A percentile compares a stretch with the other conserved stretches of the same genome.
Conservation (phyloP, 2,113 vertebrate species). For the Zapornia atra region DNA sequence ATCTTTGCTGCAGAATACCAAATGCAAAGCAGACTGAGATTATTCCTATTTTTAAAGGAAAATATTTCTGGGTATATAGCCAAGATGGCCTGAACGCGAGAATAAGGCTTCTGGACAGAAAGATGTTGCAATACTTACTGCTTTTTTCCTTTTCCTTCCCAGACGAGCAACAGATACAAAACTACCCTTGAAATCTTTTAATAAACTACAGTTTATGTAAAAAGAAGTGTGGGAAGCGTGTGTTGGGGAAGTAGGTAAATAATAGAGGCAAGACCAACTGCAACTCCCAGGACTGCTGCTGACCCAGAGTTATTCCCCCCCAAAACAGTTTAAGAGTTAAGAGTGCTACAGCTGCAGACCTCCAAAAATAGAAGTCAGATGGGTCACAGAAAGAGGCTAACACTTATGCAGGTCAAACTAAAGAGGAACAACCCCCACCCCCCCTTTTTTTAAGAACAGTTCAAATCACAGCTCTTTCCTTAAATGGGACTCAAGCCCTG, state of each 20-base stretch:
- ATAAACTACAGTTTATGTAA: not conserved
- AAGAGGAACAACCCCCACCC: not conserved
- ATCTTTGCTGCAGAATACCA: not conserved
- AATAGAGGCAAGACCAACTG: not conserved
- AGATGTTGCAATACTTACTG: not conserved
- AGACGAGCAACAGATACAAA: not conserved
- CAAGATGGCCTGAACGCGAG: not conserved
- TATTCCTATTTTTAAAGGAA: not conserved
- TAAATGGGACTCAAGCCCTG: not conserved
- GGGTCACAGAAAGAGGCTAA: not conserved
- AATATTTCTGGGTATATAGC: rapidly evolving
- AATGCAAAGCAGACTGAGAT: not conserved
- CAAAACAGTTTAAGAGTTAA: not conserved
- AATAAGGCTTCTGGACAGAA: not conserved
- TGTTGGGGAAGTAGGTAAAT: not conserved
- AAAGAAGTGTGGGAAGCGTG: not conserved
- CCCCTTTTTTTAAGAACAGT: not conserved
- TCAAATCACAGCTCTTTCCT: not conserved
- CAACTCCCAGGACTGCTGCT: not conserved
- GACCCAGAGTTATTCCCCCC: not conserved
- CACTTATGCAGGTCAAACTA: not conserved
- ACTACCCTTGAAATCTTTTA: not conserved
- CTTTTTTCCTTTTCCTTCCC: not conserved
- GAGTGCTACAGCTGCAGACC: not conserved
- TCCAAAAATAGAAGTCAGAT: not conserved